phyloP scores from a whole-genome alignment of 1,140 invertebrate genomes.

The Drosophila tristis region DNA sequence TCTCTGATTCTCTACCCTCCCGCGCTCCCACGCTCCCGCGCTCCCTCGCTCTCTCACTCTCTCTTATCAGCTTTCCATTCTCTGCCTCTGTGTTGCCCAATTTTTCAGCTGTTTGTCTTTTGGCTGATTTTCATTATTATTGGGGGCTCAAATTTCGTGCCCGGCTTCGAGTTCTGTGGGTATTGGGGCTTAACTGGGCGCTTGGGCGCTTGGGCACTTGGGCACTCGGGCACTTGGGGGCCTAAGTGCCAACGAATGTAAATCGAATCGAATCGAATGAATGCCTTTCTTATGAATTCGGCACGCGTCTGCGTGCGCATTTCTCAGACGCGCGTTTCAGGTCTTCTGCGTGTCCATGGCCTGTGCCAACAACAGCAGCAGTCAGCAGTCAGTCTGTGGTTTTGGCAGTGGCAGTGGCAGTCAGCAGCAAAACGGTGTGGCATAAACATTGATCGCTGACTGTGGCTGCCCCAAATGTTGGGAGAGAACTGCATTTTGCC shows the following conservation, averaged over 20 bases:
- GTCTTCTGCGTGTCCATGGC: constrained; percentile 13
- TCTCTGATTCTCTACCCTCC: too few relatives aligned
- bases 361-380: constrained; percentile 24
- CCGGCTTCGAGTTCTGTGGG: constrained; percentile 39
- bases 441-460: constrained; percentile 51
- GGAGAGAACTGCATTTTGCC: constrained; percentile 27
- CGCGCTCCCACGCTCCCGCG: too few relatives aligned
- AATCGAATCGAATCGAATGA: constrained; percentile 67
- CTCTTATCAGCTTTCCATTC: background rate
- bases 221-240: constrained; percentile 5
- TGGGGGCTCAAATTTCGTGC: constrained; percentile 70
- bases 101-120: constrained; percentile 11
- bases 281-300: constrained; percentile 71
- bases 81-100: constrained; percentile 3
- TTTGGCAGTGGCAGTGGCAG: too few relatives aligned
- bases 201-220: too few relatives aligned
- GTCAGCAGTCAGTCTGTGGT: background rate
- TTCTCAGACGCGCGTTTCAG: constrained; percentile 58
- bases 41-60: background rate
- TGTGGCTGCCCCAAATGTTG: constrained; percentile 35
- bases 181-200: constrained; percentile 31
- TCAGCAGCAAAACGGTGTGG: constrained; percentile 7
- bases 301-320: constrained; percentile 79
- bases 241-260: constrained; percentile 69
- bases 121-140: constrained; percentile 56